Evolutionary conservation across 2,888 invertebrate species (phyloP).

Genomic region (Adelphocoris suturalis): DNA sequence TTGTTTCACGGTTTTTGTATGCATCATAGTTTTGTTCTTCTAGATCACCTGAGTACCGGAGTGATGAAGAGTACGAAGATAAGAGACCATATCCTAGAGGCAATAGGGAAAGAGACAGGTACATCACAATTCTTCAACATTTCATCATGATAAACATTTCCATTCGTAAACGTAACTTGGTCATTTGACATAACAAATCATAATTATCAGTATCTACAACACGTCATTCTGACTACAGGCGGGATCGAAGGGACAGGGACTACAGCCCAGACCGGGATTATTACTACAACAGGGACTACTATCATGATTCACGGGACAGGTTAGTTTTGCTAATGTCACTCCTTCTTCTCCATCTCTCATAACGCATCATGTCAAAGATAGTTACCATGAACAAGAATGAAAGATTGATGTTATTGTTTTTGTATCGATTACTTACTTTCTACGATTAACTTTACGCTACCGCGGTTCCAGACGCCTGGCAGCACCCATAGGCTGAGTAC

Average conservation of each 20-base stretch:
- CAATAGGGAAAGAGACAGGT: constrained; percentile 73
- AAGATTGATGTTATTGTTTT: too few relatives aligned
- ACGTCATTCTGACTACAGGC: not conserved
- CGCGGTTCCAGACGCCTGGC: too few relatives aligned
- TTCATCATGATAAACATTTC: not conserved
- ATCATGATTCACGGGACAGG: constrained; percentile 66
- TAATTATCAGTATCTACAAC: not conserved
- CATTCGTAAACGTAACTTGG: not conserved
- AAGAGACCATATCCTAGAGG: constrained; percentile 76
- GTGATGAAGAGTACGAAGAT: constrained; percentile 78
- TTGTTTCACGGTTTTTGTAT: too few relatives aligned
- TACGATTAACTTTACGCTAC: too few relatives aligned
- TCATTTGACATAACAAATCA: not conserved
- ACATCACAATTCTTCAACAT: not conserved
- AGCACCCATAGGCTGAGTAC: too few relatives aligned
- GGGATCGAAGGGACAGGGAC: constrained; percentile 64
- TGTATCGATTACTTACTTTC: too few relatives aligned
- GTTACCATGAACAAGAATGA: too few relatives aligned
- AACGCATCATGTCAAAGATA: too few relatives aligned
- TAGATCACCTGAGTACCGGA: constrained; percentile 78
- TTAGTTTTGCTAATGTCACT: constrained; percentile 36
- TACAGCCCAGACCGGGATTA: constrained; percentile 74
- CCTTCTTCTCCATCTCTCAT: not conserved
- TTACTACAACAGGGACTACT: constrained; percentile 69
- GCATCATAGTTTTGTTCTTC: not conserved